Conservation (phyloP, 2,797 vertebrate species). For the Parambassis ranga region DNA sequence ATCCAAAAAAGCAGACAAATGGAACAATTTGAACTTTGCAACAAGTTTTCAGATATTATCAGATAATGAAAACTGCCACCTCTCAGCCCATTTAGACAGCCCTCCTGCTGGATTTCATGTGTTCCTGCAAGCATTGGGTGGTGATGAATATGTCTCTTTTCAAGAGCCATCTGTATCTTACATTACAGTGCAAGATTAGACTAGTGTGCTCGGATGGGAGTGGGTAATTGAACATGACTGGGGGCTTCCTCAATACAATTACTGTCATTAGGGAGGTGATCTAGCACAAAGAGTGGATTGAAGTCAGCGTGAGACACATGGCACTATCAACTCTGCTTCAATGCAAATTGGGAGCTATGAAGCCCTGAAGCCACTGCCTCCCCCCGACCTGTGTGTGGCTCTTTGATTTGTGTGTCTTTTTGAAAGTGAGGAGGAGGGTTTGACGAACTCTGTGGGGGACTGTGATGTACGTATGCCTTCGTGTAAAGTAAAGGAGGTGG, state of each 20-base stretch:
- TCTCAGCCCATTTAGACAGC: constrained; percentile 3
- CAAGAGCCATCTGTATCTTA: constrained; percentile 56
- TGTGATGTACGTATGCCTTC: not conserved
- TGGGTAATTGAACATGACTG: constrained; percentile 72
- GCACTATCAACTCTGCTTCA: constrained; percentile 1
- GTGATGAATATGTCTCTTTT: constrained; percentile 54
- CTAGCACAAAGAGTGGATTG: constrained; percentile 38
- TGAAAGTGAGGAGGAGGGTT: constrained; percentile 12
- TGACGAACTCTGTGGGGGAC: constrained; percentile 5
- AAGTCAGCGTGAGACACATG: constrained; percentile 42
- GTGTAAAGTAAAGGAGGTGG: constrained; percentile 14
- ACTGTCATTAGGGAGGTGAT: constrained; percentile 66
- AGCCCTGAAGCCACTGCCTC: constrained; percentile 15
- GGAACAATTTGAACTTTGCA: constrained; percentile 6
- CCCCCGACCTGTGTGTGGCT: not conserved
- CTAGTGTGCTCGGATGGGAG: constrained; percentile 49
- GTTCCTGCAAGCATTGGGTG: constrained; percentile 26
- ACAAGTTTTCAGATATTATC: constrained; percentile 17
- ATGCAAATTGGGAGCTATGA: constrained; percentile 26
- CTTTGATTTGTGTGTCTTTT: constrained; percentile 18
- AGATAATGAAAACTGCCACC: constrained; percentile 34
- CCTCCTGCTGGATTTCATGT: constrained; percentile 29
- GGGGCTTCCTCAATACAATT: constrained; percentile 68
- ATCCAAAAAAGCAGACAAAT: constrained; percentile 12
- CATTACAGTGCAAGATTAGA: constrained; percentile 57